Conservation (phyloP, 2,797 vertebrate species). For the Sarcoramphus papa region DNA sequence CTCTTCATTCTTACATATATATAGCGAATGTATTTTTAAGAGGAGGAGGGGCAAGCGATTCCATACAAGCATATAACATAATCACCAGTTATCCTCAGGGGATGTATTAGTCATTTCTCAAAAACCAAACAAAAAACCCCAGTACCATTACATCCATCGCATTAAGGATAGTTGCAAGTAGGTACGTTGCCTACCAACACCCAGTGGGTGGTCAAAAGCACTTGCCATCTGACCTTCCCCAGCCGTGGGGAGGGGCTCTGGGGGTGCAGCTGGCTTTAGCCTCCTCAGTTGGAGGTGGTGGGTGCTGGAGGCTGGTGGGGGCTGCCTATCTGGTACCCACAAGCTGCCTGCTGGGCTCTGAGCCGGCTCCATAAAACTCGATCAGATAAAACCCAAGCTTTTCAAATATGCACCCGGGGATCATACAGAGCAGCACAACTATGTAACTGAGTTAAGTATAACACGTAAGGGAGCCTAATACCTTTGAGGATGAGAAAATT, state of each 20-base stretch:
- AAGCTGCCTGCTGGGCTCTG: neutral
- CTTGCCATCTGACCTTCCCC: neutral
- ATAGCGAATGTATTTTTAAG: neutral
- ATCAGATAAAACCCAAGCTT: neutral
- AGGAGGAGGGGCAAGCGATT: neutral
- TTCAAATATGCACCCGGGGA: neutral
- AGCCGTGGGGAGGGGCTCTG: neutral
- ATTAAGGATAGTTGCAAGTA: neutral
- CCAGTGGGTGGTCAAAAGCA: neutral
- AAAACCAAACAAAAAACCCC: neutral
- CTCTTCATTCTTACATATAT: neutral
- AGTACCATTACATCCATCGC: neutral
- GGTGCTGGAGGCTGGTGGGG: neutral
- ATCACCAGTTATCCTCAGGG: neutral
- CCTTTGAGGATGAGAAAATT: constrained; percentile 41
- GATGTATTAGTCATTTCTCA: neutral
- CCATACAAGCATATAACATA: neutral
- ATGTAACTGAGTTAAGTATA: neutral
- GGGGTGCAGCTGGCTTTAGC: neutral
- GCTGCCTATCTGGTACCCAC: neutral
- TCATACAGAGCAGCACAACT: constrained; percentile 2
- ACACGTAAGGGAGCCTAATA: neutral
- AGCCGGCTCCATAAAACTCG: neutral
- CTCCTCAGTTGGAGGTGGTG: neutral
- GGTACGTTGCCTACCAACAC: neutral